Base-by-base conservation (phyloP, 2,888 invertebrate species). In the Acanthosoma haemorrhoidale region DNA sequence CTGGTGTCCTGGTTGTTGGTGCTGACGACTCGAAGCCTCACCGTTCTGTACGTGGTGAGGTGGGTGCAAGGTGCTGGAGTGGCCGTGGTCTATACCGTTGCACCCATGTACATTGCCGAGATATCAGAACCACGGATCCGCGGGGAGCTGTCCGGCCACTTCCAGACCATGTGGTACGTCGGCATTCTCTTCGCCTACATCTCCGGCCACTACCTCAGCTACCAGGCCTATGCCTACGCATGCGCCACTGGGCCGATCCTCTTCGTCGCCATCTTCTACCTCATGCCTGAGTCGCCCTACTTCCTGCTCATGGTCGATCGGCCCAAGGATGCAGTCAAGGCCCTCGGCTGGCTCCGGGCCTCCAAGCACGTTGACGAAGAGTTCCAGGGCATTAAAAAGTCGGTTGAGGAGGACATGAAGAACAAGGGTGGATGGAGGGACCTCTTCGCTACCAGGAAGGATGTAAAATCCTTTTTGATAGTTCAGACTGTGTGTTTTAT, bases 231-330 rank as follows among this genome's bases (percentile, higher is more conserved):
- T 21, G 77, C 78, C 0, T 80, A 80, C 25, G 79, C 83, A 18
- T 80, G 84, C 32, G 73, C 82, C 0, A 74, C 82, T 0, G 78
- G 85, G 36, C 84, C 86, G 0, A 74, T 84, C 3, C 72, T 81
- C n/a, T 84, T 83, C 71, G 80, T 83, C 34, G 32, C 81, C 0
- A 77, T 81, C 0, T 85, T 85, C 75, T 72, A 79, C 9, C 85
- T 84, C 83, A 82, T 86, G 79, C 86, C 86, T 0, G 86, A 87
- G 75, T 85, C 86, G 0, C 86, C 86, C 1, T 86, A 86, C 74
- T 86, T 83, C 74, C 79, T 86, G 36, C 76, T 87, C 21, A 84
- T 84, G 77, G 81, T 81, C 68, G 82, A 81, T 0, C 79, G 81
- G 29, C 75, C 81, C 2, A 81, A 80, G 2, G 81, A 81, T 0